A percentile compares a stretch with the other conserved stretches of the same genome.
These are phyloP conservation scores for Coleophora deauratella DNA, from an alignment of 2,888 invertebrate genomes.

Conservation along the genomic window DNA sequence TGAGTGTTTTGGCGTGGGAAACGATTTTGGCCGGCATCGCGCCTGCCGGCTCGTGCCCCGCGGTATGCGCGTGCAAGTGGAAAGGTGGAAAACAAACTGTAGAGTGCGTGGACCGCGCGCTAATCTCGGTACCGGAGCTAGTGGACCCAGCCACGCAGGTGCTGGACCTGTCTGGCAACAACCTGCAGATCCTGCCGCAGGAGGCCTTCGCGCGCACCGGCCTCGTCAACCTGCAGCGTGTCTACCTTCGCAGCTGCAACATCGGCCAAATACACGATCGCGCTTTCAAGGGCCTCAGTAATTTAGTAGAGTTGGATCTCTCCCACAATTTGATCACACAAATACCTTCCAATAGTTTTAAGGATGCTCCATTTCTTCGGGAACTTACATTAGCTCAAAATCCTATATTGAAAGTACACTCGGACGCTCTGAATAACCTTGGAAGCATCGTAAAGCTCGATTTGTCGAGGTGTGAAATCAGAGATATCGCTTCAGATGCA, in stretches of 20 bases:
- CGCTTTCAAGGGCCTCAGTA: conserved; percentile 90
- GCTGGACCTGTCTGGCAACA: conserved; percentile 90
- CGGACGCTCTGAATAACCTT: conserved; percentile 82
- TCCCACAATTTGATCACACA: conserved; percentile 87
- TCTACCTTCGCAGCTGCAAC: conserved; percentile 87
- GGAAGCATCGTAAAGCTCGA: conserved; percentile 88
- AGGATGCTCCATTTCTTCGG: conserved; percentile 85
- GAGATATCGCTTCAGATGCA: conserved; percentile 79
- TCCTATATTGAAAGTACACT: conserved; percentile 85
- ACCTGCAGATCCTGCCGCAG: conserved; percentile 86
- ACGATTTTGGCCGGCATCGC: conserved; percentile 57
- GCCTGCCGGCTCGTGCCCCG: conserved; percentile 79
- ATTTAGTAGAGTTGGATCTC: conserved; percentile 91
- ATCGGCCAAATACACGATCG: conserved; percentile 89
- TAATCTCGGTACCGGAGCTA: conserved; percentile 88
- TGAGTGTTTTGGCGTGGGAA: conserved; percentile 60
- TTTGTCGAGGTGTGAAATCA: conserved; percentile 86
- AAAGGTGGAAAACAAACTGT: conserved; percentile 95
- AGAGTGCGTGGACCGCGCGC: conserved; percentile 87
- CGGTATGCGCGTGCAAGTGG: conserved; percentile 93
- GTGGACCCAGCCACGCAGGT: conserved; percentile 93
- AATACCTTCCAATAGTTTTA: conserved; percentile 86
- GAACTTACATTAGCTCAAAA: conserved; percentile 87
- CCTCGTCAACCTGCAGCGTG: conserved; percentile 88
- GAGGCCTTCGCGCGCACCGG: conserved; percentile 88